phyloP scores from a whole-genome alignment of 1,140 invertebrate genomes.

The Drosophila elegans region DNA sequence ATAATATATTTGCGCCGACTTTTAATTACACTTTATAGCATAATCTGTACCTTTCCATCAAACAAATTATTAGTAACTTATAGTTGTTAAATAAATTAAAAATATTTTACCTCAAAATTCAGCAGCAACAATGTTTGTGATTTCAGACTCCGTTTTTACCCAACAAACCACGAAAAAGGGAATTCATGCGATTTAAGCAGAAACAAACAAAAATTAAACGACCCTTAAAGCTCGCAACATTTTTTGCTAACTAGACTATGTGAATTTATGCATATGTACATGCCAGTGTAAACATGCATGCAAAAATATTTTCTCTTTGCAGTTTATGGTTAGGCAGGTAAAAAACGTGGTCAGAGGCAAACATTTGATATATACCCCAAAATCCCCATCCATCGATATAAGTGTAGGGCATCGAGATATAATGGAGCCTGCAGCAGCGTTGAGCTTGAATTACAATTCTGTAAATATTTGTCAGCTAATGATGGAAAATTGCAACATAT shows the following conservation, averaged over 20 bases:
- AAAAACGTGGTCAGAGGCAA: conserved; percentile 13
- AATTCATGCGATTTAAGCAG: conserved; percentile 21
- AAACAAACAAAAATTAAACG: conserved; percentile 36
- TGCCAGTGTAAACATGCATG: conserved; percentile 31
- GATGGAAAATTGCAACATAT: conserved; percentile 39
- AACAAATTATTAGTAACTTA: too few species aligned
- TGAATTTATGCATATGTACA: conserved; percentile 24
- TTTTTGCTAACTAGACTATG: conserved; percentile 44
- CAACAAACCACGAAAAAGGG: background rate
- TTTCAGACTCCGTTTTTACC: background rate
- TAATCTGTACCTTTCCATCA: too few species aligned
- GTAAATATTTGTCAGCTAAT: conserved; percentile 50
- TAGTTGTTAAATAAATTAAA: too few species aligned
- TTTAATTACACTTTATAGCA: background rate
- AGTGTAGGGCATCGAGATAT: conserved; percentile 7
- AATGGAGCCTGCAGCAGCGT: background rate
- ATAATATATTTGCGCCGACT: background rate
- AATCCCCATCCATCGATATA: background rate
- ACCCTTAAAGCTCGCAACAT: conserved; percentile 22
- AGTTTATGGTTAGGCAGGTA: conserved; percentile 30
- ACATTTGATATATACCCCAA: conserved; percentile 3
- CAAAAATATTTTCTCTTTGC: conserved; percentile 32
- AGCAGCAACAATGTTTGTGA: background rate
- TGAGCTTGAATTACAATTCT: conserved; percentile 36
- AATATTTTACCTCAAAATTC: background rate